Conservation (phyloP, 2,888 invertebrate genomes). For the Diarsia brunnea region DNA sequence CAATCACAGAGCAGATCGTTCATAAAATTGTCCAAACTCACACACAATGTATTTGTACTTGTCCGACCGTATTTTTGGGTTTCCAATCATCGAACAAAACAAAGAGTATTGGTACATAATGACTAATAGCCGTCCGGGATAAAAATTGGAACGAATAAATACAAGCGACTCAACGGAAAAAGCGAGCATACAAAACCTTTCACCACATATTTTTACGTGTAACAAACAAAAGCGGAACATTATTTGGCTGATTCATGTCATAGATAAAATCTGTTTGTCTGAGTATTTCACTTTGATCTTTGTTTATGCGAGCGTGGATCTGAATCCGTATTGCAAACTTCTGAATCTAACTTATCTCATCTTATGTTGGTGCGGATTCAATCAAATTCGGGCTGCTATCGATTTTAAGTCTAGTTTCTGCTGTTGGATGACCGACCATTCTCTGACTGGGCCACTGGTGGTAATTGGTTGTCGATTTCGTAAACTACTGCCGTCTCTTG, state of each 20-base stretch:
- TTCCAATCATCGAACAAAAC: slow-evolving; percentile 63
- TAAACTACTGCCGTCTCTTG: slow-evolving; percentile 40
- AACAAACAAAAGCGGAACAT: slow-evolving; percentile 71
- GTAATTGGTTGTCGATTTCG: slow-evolving; percentile 49
- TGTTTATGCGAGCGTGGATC: slow-evolving; percentile 63
- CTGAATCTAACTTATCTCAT: slow-evolving; percentile 60
- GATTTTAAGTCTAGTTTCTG: slow-evolving; percentile 40
- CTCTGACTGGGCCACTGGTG: slow-evolving; percentile 8
- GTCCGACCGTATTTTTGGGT: slow-evolving; percentile 52
- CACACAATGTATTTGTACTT: slow-evolving; percentile 53
- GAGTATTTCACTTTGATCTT: slow-evolving; percentile 69
- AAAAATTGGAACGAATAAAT: slow-evolving; percentile 67
- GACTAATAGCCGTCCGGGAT: slow-evolving; percentile 63
- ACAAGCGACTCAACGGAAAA: slow-evolving; percentile 62
- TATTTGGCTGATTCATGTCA: slow-evolving; percentile 71
- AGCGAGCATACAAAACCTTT: slow-evolving; percentile 62
- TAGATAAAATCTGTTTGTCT: slow-evolving; percentile 73
- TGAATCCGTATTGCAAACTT: slow-evolving; percentile 62
- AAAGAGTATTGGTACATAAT: slow-evolving; percentile 62
- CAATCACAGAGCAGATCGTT: slow-evolving; percentile 39
- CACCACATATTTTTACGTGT: slow-evolving; percentile 68
- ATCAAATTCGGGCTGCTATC: slow-evolving; percentile 49
- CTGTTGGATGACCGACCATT: slow-evolving; percentile 21
- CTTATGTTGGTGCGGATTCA: slow-evolving; percentile 45
- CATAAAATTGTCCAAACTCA: slow-evolving; percentile 50